phyloP scores from a whole-genome alignment of 2,797 vertebrate genomes.

The Melanotaenia boesemani region DNA sequence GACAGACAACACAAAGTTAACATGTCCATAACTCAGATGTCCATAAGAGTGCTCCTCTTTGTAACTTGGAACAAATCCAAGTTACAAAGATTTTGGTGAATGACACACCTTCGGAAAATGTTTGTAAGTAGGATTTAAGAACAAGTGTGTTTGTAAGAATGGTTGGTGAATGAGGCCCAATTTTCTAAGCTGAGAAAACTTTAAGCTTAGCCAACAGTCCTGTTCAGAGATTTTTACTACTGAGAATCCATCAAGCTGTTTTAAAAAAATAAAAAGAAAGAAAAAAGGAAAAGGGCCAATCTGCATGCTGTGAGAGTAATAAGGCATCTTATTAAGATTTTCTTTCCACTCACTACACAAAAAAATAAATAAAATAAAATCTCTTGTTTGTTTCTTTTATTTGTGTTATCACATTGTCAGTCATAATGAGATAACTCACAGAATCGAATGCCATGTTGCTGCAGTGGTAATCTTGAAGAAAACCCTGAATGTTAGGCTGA shows the following conservation, averaged over 20 bases:
- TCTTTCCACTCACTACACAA: background rate
- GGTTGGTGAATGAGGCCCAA: too few relatives aligned
- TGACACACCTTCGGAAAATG: too few relatives aligned
- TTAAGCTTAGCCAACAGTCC: background rate
- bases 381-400: slow-evolving; percentile 2
- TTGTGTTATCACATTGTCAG: slow-evolving; percentile 28
- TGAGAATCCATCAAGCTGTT: background rate
- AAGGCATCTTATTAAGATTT: background rate
- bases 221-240: background rate
- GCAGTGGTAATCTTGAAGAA: slow-evolving; percentile 49
- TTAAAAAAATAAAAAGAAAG: too few relatives aligned
- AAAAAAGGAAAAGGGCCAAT: background rate
- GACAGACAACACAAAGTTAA: too few relatives aligned
- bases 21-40: too few relatives aligned
- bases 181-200: too few relatives aligned
- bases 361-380: background rate
- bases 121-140: too few relatives aligned
- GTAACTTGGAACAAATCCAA: too few relatives aligned
- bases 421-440: slow-evolving; percentile 41
- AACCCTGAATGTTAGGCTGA: slow-evolving; percentile 55
- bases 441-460: slow-evolving; percentile 27
- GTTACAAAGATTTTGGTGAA: too few relatives aligned
- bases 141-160: too few relatives aligned
- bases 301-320: background rate
- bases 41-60: too few relatives aligned